Base-by-base conservation (phyloP, 2,888 invertebrate species). In the Cryptus armator region DNA sequence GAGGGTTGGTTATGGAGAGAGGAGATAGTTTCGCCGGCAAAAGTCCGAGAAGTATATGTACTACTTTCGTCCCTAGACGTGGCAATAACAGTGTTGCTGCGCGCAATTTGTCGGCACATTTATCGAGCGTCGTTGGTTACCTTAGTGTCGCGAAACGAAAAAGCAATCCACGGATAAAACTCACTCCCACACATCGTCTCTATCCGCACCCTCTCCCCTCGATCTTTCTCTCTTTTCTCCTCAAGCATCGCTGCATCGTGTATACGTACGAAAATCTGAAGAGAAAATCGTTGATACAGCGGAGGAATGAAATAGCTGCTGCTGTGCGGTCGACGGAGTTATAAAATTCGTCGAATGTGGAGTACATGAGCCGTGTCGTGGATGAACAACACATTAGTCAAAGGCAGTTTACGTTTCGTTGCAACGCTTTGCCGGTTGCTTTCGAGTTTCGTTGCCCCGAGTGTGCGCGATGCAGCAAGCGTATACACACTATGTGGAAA, bases 381-480 rank as follows among this genome's bases (percentile, higher is more conserved):
- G 90, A 90, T 90, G 92, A 92, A 92, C 92, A 92, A 92, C 92
- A 92, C 92, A 92, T 92, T 92, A 92, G 91, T 92, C 92, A 92
- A 92, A 91, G 90, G 91, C 85, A 84, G 91, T 91, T 90, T 91
- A 89, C 90, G 89, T 71, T 72, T 89, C 87, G 37, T 37, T 37
- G 86, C 81, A 66, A 32, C 43, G 81, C 68, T 19, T 43, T 70
- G 67, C 56, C 67, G 72, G 67, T 48, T 46, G 67, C 53, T 67
- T 68, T 81, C 72, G 68, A 67, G 79, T 66, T 78, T 67, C 59
- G 72, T 16, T 71, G 76, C 29, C 70, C 81, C 64, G 74, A 29
- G 56, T 56, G 72, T 14, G 62, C 62, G 64, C 37, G 53, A 59
- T 62, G 48, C 37, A 37, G 19, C 10, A 14, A n/a, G 19, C 7